These are phyloP conservation scores for Lasioglossum albipes DNA, from an alignment of 1,140 invertebrate species.

Conservation along the genomic window DNA sequence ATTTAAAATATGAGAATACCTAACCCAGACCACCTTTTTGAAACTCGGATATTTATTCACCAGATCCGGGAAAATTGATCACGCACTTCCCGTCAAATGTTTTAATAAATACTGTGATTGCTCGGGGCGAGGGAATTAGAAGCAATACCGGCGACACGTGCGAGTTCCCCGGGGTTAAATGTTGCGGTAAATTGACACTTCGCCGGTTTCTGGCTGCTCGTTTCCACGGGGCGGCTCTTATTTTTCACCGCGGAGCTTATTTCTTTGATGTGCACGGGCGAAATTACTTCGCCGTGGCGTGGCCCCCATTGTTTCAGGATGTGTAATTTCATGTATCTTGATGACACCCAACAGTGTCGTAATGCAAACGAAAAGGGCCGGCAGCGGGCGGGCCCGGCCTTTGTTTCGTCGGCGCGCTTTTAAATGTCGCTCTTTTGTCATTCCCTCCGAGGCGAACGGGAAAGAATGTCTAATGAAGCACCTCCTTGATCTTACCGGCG, in stretches of 20 bases:
- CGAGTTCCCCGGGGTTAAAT: background rate
- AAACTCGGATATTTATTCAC: no score
- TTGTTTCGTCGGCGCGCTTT: conserved; percentile 38
- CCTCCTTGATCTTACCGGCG: conserved; percentile 42
- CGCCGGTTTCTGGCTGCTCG: background rate
- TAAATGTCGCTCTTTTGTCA: conserved; percentile 44
- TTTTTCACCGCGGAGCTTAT: background rate
- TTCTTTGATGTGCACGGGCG: conserved; percentile 32
- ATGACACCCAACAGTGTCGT: conserved; percentile 42
- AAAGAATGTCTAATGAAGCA: conserved; percentile 43
- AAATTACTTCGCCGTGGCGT: conserved; percentile 32
- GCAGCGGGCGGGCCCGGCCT: background rate
- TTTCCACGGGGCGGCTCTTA: background rate
- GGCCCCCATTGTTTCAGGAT: conserved; percentile 35
- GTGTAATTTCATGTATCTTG: conserved; percentile 47
- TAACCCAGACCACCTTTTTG: no score
- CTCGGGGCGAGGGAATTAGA: background rate
- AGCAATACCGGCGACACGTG: background rate
- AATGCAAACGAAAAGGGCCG: conserved; percentile 38
- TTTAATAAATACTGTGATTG: no score
- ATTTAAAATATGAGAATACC: no score
- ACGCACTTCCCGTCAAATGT: no score
- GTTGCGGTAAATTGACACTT: conserved; percentile 10
- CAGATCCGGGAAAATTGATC: no score
- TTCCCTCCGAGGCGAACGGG: background rate